Conservation (phyloP, 2,113 vertebrate genomes). For the Arizona elegans region DNA sequence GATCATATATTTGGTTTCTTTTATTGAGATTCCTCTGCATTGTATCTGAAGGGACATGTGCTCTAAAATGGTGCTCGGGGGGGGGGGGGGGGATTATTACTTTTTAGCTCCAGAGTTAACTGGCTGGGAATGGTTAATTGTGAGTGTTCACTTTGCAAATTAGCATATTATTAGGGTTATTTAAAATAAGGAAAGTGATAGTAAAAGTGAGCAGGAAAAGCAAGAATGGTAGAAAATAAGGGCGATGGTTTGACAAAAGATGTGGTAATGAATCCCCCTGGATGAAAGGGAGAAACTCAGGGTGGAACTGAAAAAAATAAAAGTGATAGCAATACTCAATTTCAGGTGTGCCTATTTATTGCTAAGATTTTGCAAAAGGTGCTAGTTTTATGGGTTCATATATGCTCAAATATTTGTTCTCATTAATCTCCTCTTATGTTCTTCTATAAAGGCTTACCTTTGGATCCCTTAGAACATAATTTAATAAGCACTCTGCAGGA, state of each 20-base stretch:
- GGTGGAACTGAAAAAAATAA: background rate
- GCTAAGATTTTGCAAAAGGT: background rate
- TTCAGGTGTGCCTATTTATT: background rate
- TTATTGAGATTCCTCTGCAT: background rate
- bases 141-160: background rate
- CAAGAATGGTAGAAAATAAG: background rate
- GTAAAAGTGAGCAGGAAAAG: background rate
- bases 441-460: background rate
- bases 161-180: background rate
- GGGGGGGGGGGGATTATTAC: background rate
- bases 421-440: background rate
- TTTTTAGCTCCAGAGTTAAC: background rate
- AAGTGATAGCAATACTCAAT: background rate
- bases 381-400: background rate
- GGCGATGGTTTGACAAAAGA: background rate
- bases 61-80: background rate
- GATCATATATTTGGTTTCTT: background rate
- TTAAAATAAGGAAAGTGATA: background rate
- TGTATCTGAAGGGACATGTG: background rate
- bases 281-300: background rate
- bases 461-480: background rate
- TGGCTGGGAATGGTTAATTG: background rate
- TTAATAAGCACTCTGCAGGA: background rate
- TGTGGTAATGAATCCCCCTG: background rate
- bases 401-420: background rate